A percentile compares a stretch with the other conserved stretches of the same genome.
phyloP scores from a whole-genome alignment of 2,888 invertebrate species.

The Timandra comae region DNA sequence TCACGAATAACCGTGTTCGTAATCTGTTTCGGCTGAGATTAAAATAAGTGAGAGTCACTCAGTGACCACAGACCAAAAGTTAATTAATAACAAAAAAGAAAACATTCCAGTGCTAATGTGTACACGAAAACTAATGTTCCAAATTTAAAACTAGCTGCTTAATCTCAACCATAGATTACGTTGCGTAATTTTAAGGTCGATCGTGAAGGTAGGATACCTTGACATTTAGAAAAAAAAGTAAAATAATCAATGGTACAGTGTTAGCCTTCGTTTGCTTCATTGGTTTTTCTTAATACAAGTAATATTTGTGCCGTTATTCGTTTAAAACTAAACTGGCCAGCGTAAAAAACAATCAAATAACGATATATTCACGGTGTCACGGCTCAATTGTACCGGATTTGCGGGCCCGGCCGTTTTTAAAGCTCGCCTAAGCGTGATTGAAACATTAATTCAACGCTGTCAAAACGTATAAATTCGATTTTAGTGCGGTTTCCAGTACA shows the following conservation, averaged over 20 bases:
- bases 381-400: constrained; percentile 17
- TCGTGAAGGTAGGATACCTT: too few relatives aligned
- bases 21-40: constrained; percentile 30
- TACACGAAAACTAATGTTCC: not conserved
- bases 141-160: constrained; percentile 5
- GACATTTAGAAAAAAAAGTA: constrained; percentile 3
- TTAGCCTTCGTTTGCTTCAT: too few relatives aligned
- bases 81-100: constrained; percentile 9
- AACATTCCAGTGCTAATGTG: not conserved
- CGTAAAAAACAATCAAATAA: constrained; percentile 15
- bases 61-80: constrained; percentile 13
- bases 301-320: not conserved
- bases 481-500: constrained; percentile 11
- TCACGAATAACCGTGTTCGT: constrained; percentile 43
- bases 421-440: constrained; percentile 48
- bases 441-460: constrained; percentile 47
- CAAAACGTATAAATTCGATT: constrained; percentile 43
- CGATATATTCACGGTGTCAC: constrained; percentile 13
- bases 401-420: constrained; percentile 27
- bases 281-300: too few relatives aligned
- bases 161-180: constrained; percentile 2
- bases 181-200: constrained; percentile 1
- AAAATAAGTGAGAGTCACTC: constrained; percentile 18
- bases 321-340: constrained; percentile 6
- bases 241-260: constrained; percentile 1